Evolutionary conservation across 1,140 invertebrate genomes (phyloP).

Genomic region (Eciton burchellii): DNA sequence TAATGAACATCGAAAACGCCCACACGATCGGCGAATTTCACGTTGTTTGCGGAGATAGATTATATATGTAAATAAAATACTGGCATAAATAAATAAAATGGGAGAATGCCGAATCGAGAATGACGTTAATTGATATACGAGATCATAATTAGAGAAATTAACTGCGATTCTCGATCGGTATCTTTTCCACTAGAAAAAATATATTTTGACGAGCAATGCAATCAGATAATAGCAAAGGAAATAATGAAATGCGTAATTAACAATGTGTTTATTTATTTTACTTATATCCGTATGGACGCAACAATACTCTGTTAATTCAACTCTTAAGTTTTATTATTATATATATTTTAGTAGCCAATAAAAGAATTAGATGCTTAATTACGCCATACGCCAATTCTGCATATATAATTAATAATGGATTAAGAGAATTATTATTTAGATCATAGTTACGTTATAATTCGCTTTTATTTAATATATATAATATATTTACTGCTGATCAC

Average conservation of each 20-base stretch:
- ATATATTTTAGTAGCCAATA: neutral
- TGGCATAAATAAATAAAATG: neutral
- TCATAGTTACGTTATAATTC: neutral
- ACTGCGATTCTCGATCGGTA: neutral
- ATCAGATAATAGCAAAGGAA: neutral
- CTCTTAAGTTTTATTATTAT: neutral
- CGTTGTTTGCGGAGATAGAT: neutral
- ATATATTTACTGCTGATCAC: too few relatives aligned
- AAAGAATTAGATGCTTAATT: neutral
- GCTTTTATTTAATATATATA: neutral
- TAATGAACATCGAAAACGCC: conserved; percentile 1
- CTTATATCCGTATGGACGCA: neutral
- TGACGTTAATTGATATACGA: neutral
- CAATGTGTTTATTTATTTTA: neutral
- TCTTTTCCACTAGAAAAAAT: neutral
- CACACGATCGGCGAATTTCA: neutral
- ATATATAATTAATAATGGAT: neutral
- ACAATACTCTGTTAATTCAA: neutral
- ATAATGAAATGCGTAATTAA: neutral
- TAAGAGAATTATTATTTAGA: neutral
- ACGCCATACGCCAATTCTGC: neutral
- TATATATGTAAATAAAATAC: conserved; percentile 1
- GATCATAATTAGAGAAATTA: conserved; percentile 28
- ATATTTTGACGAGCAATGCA: neutral
- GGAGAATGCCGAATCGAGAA: neutral